These are phyloP conservation scores for Anguilla japonica DNA, from an alignment of 2,113 vertebrate species.

Conservation along the genomic window DNA sequence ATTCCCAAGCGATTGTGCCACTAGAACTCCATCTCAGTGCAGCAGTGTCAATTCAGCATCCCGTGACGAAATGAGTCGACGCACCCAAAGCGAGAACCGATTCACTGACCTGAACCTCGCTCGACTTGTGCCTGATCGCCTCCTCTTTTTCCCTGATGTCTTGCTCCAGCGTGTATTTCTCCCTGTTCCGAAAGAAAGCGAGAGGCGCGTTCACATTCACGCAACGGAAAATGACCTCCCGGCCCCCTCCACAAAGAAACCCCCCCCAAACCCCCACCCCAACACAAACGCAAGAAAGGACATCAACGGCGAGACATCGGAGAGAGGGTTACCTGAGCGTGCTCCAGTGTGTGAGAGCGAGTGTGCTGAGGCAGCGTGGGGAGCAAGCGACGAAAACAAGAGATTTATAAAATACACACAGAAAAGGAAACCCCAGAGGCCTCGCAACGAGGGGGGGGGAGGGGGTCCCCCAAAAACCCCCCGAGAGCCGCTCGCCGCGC, in stretches of 20 bases:
- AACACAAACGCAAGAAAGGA: background rate
- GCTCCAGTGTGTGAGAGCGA: conserved; percentile 70
- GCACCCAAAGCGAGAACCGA: background rate
- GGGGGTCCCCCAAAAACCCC: background rate
- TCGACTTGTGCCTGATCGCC: conserved; percentile 87
- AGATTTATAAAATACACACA: conserved; percentile 61
- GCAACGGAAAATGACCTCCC: background rate
- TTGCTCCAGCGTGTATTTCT: conserved; percentile 91
- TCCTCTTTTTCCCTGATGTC: conserved; percentile 95
- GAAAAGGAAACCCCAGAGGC: conserved; percentile 43
- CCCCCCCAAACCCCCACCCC: background rate
- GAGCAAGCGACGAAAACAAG: conserved; percentile 66
- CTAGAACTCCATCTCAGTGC: background rate
- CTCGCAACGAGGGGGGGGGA: background rate
- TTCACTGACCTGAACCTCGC: conserved; percentile 86
- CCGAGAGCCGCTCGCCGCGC: conserved; percentile 28
- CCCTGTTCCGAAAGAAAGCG: conserved; percentile 64
- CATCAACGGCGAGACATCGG: background rate
- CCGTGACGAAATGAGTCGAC: background rate
- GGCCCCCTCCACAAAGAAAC: background rate
- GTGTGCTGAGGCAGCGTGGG: conserved; percentile 69
- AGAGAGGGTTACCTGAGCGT: conserved; percentile 61
- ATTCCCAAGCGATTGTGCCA: background rate
- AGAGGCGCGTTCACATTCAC: conserved; percentile 10
- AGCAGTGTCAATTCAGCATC: background rate